phyloP scores from a whole-genome alignment of 2,888 invertebrate genomes.

The Lasioglossum morio region DNA sequence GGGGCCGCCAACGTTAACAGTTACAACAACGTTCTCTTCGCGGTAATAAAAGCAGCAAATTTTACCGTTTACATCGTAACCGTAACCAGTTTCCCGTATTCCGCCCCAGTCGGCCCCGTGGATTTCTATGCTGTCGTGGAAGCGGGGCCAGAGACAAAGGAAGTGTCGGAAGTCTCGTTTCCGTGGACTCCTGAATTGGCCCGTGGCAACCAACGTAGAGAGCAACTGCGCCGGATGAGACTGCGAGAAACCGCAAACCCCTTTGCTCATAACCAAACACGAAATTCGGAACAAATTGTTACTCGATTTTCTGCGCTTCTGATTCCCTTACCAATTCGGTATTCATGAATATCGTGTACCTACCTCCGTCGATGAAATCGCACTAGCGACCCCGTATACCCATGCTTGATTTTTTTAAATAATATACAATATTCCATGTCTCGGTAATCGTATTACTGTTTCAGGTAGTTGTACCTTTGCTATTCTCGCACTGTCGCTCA shows the following conservation, averaged over 20 bases:
- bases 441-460: not conserved
- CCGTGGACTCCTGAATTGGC: constrained; percentile 34
- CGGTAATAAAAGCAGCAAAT: constrained; percentile 69
- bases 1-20: constrained; percentile 62
- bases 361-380: not conserved
- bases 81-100: constrained; percentile 36
- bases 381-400: not conserved
- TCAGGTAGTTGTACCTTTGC: no score
- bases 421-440: not conserved
- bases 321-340: not conserved
- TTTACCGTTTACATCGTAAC: constrained; percentile 57
- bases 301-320: not conserved
- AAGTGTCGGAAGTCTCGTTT: constrained; percentile 49
- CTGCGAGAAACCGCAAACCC: not conserved
- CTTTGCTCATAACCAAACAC: constrained; percentile 29
- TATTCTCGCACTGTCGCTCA: no score
- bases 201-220: constrained; percentile 14
- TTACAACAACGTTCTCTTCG: constrained; percentile 65
- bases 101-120: not conserved
- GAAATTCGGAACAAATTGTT: constrained; percentile 37
- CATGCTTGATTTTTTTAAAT: not conserved
- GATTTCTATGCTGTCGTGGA: constrained; percentile 17
- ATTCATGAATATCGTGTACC: not conserved
- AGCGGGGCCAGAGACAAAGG: constrained; percentile 25
- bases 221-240: constrained; percentile 19